Evolutionary conservation across 2,888 invertebrate genomes (phyloP).

Genomic region (Trachelus iudaicus): DNA sequence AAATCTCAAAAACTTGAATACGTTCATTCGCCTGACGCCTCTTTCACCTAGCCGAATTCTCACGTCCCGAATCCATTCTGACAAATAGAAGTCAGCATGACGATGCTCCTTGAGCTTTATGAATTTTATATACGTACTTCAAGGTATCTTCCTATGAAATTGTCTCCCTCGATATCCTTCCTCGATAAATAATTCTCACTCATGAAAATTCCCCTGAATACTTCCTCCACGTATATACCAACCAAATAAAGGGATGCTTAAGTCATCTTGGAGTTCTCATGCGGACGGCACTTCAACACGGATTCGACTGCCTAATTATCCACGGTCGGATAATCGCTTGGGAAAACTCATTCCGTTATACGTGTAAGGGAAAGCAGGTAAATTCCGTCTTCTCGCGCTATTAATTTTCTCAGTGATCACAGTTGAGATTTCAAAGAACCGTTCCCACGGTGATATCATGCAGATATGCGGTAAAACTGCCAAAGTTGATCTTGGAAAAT

Average conservation of each 20-base stretch:
- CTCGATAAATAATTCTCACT: neutral
- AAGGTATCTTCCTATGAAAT: neutral
- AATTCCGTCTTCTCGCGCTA: neutral
- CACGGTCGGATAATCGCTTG: neutral
- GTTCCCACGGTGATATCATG: neutral
- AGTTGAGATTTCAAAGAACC: neutral
- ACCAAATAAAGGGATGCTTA: neutral
- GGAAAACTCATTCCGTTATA: neutral
- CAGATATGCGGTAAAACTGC: neutral
- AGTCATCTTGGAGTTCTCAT: neutral
- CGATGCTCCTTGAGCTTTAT: neutral
- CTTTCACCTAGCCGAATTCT: neutral
- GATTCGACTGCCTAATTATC: neutral
- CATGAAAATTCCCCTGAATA: neutral
- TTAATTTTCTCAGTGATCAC: neutral
- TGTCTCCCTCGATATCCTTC: neutral
- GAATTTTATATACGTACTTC: neutral
- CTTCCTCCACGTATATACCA: neutral
- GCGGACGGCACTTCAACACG: neutral
- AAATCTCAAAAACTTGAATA: conserved; percentile 41
- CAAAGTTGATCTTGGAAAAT: neutral
- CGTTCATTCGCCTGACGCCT: conserved; percentile 17
- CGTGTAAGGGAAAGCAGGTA: neutral
- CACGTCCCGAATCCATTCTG: neutral
- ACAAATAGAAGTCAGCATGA: neutral